These are phyloP conservation scores for Rhodeus uyekii DNA, from an alignment of 2,797 vertebrate genomes.

Conservation along the genomic window DNA sequence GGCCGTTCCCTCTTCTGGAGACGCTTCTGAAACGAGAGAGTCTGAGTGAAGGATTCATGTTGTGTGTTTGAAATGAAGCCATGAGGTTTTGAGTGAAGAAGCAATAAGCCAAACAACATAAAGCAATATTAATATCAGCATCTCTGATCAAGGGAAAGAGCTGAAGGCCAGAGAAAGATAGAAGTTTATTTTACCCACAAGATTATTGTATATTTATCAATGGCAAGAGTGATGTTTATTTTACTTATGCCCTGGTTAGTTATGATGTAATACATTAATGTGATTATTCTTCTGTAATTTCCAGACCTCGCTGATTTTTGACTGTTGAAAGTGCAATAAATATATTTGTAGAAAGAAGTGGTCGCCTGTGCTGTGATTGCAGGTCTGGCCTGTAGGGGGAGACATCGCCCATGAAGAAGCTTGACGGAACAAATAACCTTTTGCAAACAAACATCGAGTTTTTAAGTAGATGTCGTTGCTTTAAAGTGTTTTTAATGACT, in stretches of 20 bases:
- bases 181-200: background rate
- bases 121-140: constrained; percentile 42
- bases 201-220: background rate
- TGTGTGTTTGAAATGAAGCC: background rate
- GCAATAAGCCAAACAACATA: background rate
- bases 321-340: constrained; percentile 74
- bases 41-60: background rate
- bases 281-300: constrained; percentile 47
- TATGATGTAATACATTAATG: constrained; percentile 24
- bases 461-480: too few species aligned
- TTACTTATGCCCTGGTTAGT: background rate
- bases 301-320: constrained; percentile 58
- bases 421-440: background rate
- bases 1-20: constrained; percentile 38
- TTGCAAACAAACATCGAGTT: too few species aligned
- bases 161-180: constrained; percentile 1
- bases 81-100: background rate
- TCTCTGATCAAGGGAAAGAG: constrained; percentile 30
- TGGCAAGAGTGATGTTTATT: background rate
- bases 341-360: constrained; percentile 67
- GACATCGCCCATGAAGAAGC: constrained; percentile 53
- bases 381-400: constrained; percentile 68
- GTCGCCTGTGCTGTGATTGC: background rate
- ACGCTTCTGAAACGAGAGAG: too few species aligned
- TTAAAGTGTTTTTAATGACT: background rate